Conservation (phyloP, 2,888 invertebrate genomes). For the Mythimna ferrago region DNA sequence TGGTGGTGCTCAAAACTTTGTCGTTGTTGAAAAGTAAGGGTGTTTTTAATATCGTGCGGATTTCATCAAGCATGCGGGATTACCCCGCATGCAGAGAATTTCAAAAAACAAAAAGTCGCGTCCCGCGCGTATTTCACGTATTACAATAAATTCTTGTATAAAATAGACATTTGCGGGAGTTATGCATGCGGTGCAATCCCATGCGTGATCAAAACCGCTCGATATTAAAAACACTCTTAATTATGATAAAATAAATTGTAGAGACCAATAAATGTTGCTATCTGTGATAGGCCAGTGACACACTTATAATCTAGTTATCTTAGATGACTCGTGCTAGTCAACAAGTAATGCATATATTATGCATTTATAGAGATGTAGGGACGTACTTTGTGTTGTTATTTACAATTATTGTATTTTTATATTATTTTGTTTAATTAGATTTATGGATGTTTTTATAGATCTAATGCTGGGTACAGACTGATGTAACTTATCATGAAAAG, state of each 20-base stretch:
- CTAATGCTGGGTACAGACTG: too few species aligned
- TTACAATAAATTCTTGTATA: too few species aligned
- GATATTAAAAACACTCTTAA: too few species aligned
- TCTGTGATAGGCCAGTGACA: constrained; percentile 33
- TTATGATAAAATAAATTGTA: constrained; percentile 12
- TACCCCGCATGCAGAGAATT: too few species aligned
- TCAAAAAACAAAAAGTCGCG: too few species aligned
- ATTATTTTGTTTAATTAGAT: not conserved
- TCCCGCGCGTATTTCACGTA: too few species aligned
- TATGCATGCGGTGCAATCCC: too few species aligned
- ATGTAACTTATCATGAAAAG: too few species aligned
- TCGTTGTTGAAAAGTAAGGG: constrained; percentile 70
- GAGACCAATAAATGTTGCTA: constrained; percentile 8
- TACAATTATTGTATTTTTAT: not conserved
- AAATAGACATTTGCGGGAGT: too few species aligned
- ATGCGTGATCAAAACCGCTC: too few species aligned
- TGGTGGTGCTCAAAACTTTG: constrained; percentile 87
- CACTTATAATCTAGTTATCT: not conserved
- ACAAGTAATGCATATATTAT: not conserved
- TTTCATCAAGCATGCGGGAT: too few species aligned
- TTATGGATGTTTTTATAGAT: not conserved
- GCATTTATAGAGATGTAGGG: not conserved
- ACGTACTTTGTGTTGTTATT: constrained; percentile 1
- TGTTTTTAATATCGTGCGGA: too few species aligned
- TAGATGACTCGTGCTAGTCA: constrained; percentile 42